Percentiles rank a stretch among this genome's conserved stretches.
Evolutionary conservation across 1,140 invertebrate genomes (phyloP).

Genomic region (Drosophila prosaltans): DNA sequence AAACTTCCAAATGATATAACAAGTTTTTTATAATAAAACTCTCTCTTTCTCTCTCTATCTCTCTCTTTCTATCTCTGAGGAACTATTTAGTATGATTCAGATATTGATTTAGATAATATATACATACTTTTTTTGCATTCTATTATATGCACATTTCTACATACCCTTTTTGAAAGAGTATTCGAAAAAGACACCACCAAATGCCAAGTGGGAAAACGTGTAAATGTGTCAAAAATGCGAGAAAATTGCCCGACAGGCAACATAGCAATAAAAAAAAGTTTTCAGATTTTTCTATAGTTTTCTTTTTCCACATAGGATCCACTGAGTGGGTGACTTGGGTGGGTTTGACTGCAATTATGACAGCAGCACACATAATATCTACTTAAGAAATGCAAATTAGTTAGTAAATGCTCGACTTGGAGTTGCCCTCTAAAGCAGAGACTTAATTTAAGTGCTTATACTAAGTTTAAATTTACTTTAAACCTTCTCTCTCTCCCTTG

Average conservation of each 20-base stretch:
- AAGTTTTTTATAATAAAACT: too few relatives aligned
- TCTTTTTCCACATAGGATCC: not conserved
- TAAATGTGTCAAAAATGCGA: conserved; percentile 70
- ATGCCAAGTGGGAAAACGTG: conserved; percentile 64
- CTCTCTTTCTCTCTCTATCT: too few relatives aligned
- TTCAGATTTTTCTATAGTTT: conserved; percentile 1
- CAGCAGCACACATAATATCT: not conserved
- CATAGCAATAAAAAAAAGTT: too few relatives aligned
- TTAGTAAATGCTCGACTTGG: not conserved
- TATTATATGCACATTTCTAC: too few relatives aligned
- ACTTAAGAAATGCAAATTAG: conserved; percentile 52
- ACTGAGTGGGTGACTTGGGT: conserved; percentile 32
- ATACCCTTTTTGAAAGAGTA: too few relatives aligned
- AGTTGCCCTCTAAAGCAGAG: not conserved
- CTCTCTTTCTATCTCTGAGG: too few relatives aligned
- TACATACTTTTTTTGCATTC: too few relatives aligned
- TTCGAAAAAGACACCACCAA: not conserved
- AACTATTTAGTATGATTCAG: too few relatives aligned
- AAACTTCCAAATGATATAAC: too few relatives aligned
- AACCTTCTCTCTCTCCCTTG: not conserved
- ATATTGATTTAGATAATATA: too few relatives aligned
- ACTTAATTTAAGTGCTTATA: too few relatives aligned
- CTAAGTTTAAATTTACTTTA: too few relatives aligned
- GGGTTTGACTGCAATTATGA: conserved; percentile 4
- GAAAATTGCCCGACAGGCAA: conserved; percentile 52